Evolutionary conservation across 2,113 vertebrate genomes (phyloP), one percentile per base, ranked within the genome.

Genomic region (Bos taurus): DNA sequence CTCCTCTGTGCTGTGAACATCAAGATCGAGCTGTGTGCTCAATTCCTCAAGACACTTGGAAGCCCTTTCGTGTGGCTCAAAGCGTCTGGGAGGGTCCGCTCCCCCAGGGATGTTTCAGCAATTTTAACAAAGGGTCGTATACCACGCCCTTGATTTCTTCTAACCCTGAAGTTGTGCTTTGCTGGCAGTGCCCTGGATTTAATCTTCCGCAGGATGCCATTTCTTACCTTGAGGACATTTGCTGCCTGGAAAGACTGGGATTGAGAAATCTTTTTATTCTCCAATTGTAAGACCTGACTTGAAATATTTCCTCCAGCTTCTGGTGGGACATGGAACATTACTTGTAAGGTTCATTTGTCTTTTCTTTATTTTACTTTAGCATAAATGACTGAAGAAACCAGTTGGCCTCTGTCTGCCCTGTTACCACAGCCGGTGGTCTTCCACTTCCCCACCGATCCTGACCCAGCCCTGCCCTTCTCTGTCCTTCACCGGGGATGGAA

Each of bases 171-270:
- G 71, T 3, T 15, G 3, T 11, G n/a, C 60, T 50, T 90, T 60
- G 46, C 14, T n/a, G 62, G 21, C 21, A 46, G 28, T n/a, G 7
- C 23, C 11, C n/a, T 40, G 25, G n/a, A 33, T 54, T 74, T 62
- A 43, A 11, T 28, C 15, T 74, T 60, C 28, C 19, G 5, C 46
- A 26, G 3, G 12, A 36, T 8, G 10, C 36, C 60, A 16, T 40
- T 54, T 84, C 74, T 96, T 60, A 57, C 93, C 30, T 52, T 77
- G 36, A 77, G 95, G 54, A 36, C 33, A 4, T 54, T 84, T 84
- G 86, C 80, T 67, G 0, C 48, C 33, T 87, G 40, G 59, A 71
- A 57, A 91, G 43, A 11, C 50, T 71, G n/a, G 56, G 25, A 52
- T 40, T 43, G 59, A 71, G 64, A 78, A 59, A 43, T 14, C 5